Evolutionary conservation across 2,888 invertebrate species (phyloP).

Genomic region (Cordilura impudica): DNA sequence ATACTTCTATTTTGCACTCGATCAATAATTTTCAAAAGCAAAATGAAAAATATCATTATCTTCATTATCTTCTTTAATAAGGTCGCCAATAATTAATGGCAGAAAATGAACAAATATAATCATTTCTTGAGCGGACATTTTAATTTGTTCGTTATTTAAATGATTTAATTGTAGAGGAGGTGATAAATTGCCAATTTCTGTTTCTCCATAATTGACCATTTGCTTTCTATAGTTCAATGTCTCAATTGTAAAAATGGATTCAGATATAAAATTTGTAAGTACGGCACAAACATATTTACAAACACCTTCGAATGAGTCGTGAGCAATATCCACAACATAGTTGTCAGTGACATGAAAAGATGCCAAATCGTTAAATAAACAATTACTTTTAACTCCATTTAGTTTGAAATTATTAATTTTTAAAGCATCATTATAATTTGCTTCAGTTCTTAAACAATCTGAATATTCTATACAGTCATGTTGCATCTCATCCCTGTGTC

Average conservation of each 20-base stretch:
- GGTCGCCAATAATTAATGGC: constrained; percentile 46
- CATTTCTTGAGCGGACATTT: too few species aligned
- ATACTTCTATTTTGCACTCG: constrained; percentile 4
- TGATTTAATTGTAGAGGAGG: too few species aligned
- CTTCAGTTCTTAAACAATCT: constrained; percentile 18
- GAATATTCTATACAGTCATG: constrained; percentile 22
- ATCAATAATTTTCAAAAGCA: too few species aligned
- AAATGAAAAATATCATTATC: constrained; percentile 28
- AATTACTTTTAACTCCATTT: too few species aligned
- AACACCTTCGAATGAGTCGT: constrained; percentile 59
- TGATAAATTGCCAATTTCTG: too few species aligned
- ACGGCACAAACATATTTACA: constrained; percentile 53
- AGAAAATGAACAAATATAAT: constrained; percentile 37
- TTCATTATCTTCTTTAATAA: too few species aligned
- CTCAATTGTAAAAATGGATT: constrained; percentile 49
- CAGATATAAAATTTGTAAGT: constrained; percentile 31
- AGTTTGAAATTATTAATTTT: too few species aligned
- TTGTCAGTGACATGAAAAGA: constrained; percentile 53
- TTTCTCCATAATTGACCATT: too few species aligned
- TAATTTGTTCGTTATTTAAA: too few species aligned
- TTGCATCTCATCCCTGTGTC: constrained; percentile 44
- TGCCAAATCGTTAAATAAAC: constrained; percentile 33
- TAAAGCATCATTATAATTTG: constrained; percentile 33
- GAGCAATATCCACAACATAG: constrained; percentile 52
- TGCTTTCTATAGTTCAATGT: too few species aligned